Base-by-base conservation (phyloP, 2,888 invertebrate species). In the Cataglyphis rosenhaueri region DNA sequence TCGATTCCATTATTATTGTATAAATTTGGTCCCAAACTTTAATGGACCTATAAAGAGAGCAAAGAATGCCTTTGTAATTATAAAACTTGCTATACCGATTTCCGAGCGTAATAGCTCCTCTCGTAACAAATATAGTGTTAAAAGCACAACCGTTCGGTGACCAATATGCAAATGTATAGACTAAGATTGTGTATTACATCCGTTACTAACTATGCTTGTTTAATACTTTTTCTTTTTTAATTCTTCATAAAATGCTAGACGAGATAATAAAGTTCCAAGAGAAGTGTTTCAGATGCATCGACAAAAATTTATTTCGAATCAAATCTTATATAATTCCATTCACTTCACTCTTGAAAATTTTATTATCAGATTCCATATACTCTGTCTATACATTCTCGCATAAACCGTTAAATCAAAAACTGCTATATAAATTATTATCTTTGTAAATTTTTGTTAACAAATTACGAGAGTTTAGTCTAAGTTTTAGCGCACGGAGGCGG, bases 351-450 rank as follows among this genome's bases (percentile, higher is more conserved):
- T 44, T 10, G 18, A 57, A 59, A 70, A 79, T 35, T 79, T 18
- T 48, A 48, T 44, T 57, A n/a, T 55, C 55, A 9, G 32, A 35
- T 8, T 38, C n/a, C 83, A 44, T 70, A 52, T 79, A 86, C 64
- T 84, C 81, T 66, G 38, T 70, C 81, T 85, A 89, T 84, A 88
- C 89, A 86, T 85, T 82, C 84, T 85, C 84, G 83, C 86, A 29
- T 82, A 75, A 83, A 81, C 87, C 73, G 79, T 84, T 88, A 89
- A 73, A 82, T 85, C 89, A n/a, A 25, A 38, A 15, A 83, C 84
- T 64, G 85, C 87, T 88, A 89, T 70, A 79, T 89, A 89, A 89
- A 89, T 89, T 88, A 88, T 89, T 86, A 89, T 86, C 84, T 88
- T 85, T 89, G 81, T 89, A 86, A 83, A 85, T 89, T 83, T 88